Percentiles rank a stretch among this genome's conserved stretches.
Conservation (phyloP, 1,140 invertebrate species). For the Archivesica marissinica region DNA sequence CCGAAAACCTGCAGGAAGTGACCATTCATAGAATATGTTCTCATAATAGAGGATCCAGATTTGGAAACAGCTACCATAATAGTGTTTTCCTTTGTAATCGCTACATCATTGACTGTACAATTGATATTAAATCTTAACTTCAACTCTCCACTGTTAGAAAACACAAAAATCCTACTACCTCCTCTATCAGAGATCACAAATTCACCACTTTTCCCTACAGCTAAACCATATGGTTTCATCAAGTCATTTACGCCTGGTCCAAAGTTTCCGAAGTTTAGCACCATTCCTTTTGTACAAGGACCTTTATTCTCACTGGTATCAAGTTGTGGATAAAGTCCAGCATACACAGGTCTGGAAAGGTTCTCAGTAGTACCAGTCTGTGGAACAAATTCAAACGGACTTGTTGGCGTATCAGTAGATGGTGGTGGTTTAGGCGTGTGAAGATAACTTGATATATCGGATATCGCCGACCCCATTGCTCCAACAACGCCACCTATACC, state of each 20-base stretch:
- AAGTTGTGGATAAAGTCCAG: constrained; percentile 44
- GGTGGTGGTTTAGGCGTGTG: not conserved
- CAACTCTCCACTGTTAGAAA: constrained; percentile 71
- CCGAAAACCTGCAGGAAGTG: constrained; percentile 72
- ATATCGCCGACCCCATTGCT: constrained; percentile 27
- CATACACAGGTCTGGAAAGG: not conserved
- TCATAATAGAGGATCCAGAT: constrained; percentile 72
- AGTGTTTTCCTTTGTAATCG: constrained; percentile 73
- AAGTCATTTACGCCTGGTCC: constrained; percentile 74
- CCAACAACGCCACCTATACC: constrained; percentile 49
- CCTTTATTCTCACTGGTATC: not conserved
- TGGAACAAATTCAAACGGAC: constrained; percentile 46
- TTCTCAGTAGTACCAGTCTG: not conserved
- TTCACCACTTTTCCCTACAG: constrained; percentile 72
- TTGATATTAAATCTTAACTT: constrained; percentile 69
- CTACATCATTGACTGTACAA: constrained; percentile 74
- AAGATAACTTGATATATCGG: constrained; percentile 39
- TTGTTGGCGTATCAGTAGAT: not conserved
- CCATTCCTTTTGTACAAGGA: constrained; percentile 66
- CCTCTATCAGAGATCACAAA: constrained; percentile 77
- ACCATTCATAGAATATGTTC: constrained; percentile 75
- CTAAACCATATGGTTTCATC: constrained; percentile 77
- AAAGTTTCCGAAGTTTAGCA: constrained; percentile 77
- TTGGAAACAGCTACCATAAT: constrained; percentile 76
- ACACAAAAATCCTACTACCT: constrained; percentile 78